A percentile compares a stretch with the other conserved stretches of the same genome.
These are phyloP conservation scores for Patella pellucida DNA, from an alignment of 2,888 invertebrate species.

Conservation along the genomic window DNA sequence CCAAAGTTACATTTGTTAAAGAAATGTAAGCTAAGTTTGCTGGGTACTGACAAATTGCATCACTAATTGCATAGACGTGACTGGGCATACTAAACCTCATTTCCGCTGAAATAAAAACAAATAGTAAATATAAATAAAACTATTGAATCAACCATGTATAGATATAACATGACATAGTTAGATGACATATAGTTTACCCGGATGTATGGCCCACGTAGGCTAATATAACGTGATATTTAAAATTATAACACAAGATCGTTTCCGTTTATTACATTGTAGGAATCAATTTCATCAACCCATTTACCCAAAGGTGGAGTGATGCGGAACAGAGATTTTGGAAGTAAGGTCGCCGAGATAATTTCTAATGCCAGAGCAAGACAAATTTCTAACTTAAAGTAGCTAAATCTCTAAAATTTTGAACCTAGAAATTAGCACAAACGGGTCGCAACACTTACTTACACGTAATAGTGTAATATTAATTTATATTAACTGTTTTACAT, in stretches of 20 bases:
- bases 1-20: conserved; percentile 55
- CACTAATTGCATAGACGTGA: conserved; percentile 61
- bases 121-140: conserved; percentile 3
- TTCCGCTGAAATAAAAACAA: conserved; percentile 63
- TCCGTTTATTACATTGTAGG: no score
- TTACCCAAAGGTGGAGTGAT: no score
- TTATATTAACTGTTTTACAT: no score
- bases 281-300: no score
- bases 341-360: no score
- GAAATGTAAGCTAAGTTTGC: conserved; percentile 65
- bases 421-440: no score
- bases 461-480: no score
- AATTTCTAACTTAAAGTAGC: no score
- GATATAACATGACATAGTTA: not conserved
- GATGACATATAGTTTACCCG: not conserved
- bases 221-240: not conserved
- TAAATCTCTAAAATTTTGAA: no score
- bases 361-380: no score
- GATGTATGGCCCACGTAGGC: not conserved
- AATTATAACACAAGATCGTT: not conserved
- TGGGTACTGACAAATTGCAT: conserved; percentile 68
- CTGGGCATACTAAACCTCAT: conserved; percentile 71
- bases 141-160: not conserved
- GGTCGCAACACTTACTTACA: no score
- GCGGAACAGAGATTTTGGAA: no score